A percentile compares a stretch with the other conserved stretches of the same genome.
Conservation (phyloP, 2,113 vertebrate species). For the Odontesthes bonariensis region DNA sequence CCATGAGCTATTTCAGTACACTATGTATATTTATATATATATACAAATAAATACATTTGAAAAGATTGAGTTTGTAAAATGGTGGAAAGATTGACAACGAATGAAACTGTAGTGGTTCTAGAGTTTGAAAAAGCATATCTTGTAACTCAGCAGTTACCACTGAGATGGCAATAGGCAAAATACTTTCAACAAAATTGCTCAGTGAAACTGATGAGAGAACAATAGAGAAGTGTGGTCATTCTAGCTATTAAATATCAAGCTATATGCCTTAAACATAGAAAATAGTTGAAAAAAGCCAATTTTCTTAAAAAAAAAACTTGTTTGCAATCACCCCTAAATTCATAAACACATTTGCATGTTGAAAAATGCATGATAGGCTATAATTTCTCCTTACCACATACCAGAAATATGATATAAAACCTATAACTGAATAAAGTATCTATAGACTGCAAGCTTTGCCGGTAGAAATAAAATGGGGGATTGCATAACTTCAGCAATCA, state of each 20-base stretch:
- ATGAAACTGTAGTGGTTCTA: background rate
- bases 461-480: slow-evolving; percentile 2
- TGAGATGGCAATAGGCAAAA: slow-evolving; percentile 43
- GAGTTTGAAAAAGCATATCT: slow-evolving; percentile 5
- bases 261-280: no score
- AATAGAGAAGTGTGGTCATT: slow-evolving; percentile 20
- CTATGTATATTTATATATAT: background rate
- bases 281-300: no score
- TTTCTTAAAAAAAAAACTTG: no score
- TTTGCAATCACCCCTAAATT: background rate
- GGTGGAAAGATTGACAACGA: background rate
- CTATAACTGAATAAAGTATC: slow-evolving; percentile 1
- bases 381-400: background rate
- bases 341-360: background rate
- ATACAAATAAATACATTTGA: no score
- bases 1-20: background rate
- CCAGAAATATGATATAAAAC: background rate
- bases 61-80: background rate
- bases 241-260: slow-evolving; percentile 8
- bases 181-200: slow-evolving; percentile 35
- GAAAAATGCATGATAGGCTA: background rate
- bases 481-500: slow-evolving; percentile 59
- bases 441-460: background rate
- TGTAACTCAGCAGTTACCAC: slow-evolving; percentile 30
- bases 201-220: slow-evolving; percentile 31